Base-by-base conservation (phyloP, 2,797 vertebrate genomes). In the Morelia viridis region DNA sequence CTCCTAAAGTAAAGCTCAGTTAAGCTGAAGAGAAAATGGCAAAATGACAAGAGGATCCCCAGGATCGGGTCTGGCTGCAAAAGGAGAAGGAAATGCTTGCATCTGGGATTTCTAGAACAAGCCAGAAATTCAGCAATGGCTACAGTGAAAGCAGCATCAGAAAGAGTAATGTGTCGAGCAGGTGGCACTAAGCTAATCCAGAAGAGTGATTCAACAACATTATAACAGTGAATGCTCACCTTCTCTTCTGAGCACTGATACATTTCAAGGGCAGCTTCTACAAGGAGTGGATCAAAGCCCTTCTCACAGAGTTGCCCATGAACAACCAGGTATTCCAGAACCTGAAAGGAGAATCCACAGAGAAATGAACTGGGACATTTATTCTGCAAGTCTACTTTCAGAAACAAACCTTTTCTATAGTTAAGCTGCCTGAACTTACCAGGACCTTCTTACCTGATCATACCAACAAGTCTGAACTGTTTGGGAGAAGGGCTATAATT, bases 251-350 rank as follows among this genome's bases (percentile, higher is more conserved):
- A 99, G 96, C 98, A 98, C 95, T 99, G 98, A 93, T 98, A 98
- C 98, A 99, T 99, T 97, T 99, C 99, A 97, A 99, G 97, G 97
- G 98, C 99, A 96, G 99, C 98, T 96, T 99, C 99, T 96, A 99
- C 99, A 22, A 99, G 98, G 90, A 98, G 97, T 62, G 98, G 98
- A 94, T 99, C 99, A 50, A 99, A 99, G 91, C 99, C 99, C 91
- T 98, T 98, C 96, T 99, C 99, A 95, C 99, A 99, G 94, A 99
- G 98, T 95, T 99, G 98, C 91, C 98, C 98, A 1, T 98, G 98
- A 95, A 98, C 97, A 97, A 99, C 99, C 94, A 99, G 97, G 96
- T 99, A 99, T 95, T 99, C 99, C 95, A 99, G 97, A 92, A 99
- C 98, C 99, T 99, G 96, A 4, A 84, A 93, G 90, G 17, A 91